Evolutionary conservation across 1,140 invertebrate genomes (phyloP).

Genomic region (Hyphantria cunea): DNA sequence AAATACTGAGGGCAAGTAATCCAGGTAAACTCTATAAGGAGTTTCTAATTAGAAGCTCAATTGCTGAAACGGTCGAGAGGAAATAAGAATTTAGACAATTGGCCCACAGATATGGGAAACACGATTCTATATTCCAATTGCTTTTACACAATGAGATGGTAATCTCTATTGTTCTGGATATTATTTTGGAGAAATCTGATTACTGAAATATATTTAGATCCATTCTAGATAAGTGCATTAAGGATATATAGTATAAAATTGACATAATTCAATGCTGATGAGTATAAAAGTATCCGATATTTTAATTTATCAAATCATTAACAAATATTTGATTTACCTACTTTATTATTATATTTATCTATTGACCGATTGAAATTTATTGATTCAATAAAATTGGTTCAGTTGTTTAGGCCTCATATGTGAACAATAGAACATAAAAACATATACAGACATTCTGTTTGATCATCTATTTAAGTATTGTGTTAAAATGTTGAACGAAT

Average conservation of each 20-base stretch:
- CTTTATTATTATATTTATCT: too few species aligned
- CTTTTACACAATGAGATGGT: neutral
- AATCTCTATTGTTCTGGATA: neutral
- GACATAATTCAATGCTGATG: too few species aligned
- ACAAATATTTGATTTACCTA: too few species aligned
- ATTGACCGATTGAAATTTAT: too few species aligned
- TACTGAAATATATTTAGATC: neutral
- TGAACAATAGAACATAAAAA: too few species aligned
- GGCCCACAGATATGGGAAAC: conserved; percentile 1
- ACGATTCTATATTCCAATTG: neutral
- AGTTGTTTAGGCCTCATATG: too few species aligned
- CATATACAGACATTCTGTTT: too few species aligned
- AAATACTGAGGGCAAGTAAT: conserved; percentile 16
- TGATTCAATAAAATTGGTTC: too few species aligned
- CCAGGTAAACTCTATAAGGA: conserved; percentile 24
- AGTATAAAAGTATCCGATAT: too few species aligned
- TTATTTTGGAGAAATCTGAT: neutral
- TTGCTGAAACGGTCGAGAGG: conserved; percentile 1
- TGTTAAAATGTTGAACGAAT: too few species aligned
- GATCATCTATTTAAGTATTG: too few species aligned
- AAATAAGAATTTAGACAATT: conserved; percentile 25
- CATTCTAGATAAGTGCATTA: neutral
- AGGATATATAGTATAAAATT: neutral
- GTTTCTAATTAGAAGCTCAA: conserved; percentile 22
- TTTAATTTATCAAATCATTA: too few species aligned